Conservation (phyloP, 64 coral and sea anemone species). For the Orbicella faveolata region DNA sequence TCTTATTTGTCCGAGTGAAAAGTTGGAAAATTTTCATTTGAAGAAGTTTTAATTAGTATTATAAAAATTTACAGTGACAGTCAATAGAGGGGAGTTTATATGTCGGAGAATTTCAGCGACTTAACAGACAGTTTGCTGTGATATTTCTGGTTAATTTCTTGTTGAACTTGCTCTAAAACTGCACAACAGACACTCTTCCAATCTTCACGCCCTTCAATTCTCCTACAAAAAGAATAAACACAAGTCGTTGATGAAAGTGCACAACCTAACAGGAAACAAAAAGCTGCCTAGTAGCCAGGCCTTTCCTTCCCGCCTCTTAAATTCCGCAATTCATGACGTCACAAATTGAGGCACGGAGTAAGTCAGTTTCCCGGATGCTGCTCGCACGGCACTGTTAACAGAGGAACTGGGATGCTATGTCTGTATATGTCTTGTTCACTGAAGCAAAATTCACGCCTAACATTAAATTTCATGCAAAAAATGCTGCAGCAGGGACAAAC, state of each 20-base stretch:
- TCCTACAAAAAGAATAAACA: not conserved
- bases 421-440: too few species aligned
- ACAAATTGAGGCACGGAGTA: too few species aligned
- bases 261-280: not conserved
- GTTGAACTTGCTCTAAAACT: slow-evolving; percentile 6
- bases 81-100: not conserved
- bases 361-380: too few species aligned
- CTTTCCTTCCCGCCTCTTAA: too few species aligned
- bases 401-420: too few species aligned
- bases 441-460: too few species aligned
- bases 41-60: not conserved
- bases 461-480: too few species aligned
- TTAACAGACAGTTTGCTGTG: slow-evolving; percentile 6
- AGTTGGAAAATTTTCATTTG: too few species aligned
- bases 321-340: too few species aligned
- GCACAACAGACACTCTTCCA: slow-evolving; percentile 10
- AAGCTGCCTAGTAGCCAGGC: not conserved
- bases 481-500: too few species aligned
- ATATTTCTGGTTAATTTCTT: slow-evolving; percentile 6
- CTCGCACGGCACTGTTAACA: too few species aligned
- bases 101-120: slow-evolving; percentile 4
- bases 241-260: not conserved
- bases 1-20: too few species aligned
- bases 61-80: not conserved
- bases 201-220: slow-evolving; percentile 8